Conservation (phyloP, 2,797 vertebrate species). For the Syngnathus rostellatus region DNA sequence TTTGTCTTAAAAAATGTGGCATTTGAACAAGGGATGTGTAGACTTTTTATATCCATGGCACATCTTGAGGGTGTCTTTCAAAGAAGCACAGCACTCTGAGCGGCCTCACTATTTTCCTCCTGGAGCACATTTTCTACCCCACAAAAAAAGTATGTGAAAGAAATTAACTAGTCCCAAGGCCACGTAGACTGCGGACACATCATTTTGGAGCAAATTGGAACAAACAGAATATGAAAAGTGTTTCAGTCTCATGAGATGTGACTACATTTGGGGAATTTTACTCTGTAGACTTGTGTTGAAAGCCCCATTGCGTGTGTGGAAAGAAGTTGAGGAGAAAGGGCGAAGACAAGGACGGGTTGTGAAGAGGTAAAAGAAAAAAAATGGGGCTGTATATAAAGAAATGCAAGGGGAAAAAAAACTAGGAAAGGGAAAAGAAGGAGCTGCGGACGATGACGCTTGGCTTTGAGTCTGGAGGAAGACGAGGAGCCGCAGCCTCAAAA, state of each 20-base stretch:
- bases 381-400: constrained; percentile 26
- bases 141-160: constrained; percentile 46
- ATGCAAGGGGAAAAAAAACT: constrained; percentile 13
- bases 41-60: background rate
- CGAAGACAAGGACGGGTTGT: constrained; percentile 41
- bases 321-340: constrained; percentile 24
- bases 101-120: constrained; percentile 20
- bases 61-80: constrained; percentile 25
- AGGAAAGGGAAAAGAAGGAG: constrained; percentile 36
- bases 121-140: constrained; percentile 34
- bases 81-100: constrained; percentile 21
- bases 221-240: constrained; percentile 68
- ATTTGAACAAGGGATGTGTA: background rate
- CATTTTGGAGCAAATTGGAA: constrained; percentile 65
- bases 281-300: constrained; percentile 48
- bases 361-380: constrained; percentile 3
- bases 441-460: constrained; percentile 42
- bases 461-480: constrained; percentile 41
- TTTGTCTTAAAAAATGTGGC: background rate
- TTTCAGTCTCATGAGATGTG: constrained; percentile 45
- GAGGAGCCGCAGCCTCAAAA: constrained; percentile 39
- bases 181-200: constrained; percentile 55
- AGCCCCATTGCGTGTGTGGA: constrained; percentile 8
- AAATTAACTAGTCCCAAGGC: constrained; percentile 58
- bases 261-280: constrained; percentile 52